These are phyloP conservation scores for Austrolebias charrua DNA, from an alignment of 2,797 vertebrate genomes.

Conservation along the genomic window DNA sequence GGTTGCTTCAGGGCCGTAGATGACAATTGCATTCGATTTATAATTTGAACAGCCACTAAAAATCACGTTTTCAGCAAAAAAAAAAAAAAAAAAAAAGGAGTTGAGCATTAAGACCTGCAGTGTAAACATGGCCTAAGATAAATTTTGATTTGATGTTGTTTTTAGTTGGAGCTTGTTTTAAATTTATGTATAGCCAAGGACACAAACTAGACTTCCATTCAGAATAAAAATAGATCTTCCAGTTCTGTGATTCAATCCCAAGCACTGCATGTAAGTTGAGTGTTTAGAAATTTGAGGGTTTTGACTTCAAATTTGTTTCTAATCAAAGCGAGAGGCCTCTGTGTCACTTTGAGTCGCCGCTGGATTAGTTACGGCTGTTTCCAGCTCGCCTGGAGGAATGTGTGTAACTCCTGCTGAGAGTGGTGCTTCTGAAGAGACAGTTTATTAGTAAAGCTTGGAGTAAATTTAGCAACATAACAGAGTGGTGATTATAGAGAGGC, in stretches of 20 bases:
- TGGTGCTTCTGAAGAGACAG: constrained; percentile 22
- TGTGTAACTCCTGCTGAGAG: constrained; percentile 23
- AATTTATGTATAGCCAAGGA: neutral
- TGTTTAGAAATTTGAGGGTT: constrained; percentile 17
- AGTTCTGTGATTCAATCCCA: neutral
- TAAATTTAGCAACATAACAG: constrained; percentile 37
- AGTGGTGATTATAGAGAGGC: constrained; percentile 57
- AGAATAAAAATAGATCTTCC: neutral
- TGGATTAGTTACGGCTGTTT: too few relatives aligned
- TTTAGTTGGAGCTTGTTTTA: neutral
- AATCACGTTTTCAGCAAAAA: too few relatives aligned
- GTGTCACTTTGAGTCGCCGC: constrained; percentile 59
- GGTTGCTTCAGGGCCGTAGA: too few relatives aligned
- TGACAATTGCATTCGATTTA: too few relatives aligned
- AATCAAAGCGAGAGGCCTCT: constrained; percentile 31
- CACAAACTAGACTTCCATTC: neutral
- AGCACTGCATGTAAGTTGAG: neutral
- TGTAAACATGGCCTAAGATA: too few relatives aligned
- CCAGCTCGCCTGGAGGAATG: constrained; percentile 35
- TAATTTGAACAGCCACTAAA: too few relatives aligned
- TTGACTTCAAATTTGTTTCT: constrained; percentile 29
- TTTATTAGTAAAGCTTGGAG: constrained; percentile 49
- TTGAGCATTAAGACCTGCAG: too few relatives aligned
- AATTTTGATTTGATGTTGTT: too few relatives aligned
- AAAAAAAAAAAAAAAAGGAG: too few relatives aligned